Base-by-base conservation (phyloP, 2,113 vertebrate species). In the Raja brachyura region DNA sequence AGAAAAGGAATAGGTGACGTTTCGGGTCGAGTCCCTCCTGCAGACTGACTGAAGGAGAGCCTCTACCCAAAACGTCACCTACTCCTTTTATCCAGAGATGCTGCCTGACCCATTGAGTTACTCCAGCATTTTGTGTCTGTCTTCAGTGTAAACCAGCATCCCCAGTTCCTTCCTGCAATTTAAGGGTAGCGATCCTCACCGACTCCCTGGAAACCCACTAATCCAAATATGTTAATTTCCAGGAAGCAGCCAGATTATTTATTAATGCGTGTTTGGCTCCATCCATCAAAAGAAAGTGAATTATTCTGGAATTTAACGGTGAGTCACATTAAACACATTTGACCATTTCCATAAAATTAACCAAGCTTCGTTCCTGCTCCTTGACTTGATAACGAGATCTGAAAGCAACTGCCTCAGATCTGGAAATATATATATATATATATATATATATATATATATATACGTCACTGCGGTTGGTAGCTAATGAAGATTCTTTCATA, bases 401-500 rank as follows among this genome's bases (percentile, higher is more conserved):
- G 96, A 98, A 96, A 97, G 96, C 95, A 95, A 96, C 96, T 96
- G 96, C 94, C 95, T 96, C 94, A 94, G 93, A 96, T 63, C 31
- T n/a, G 61, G 63, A 92, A 96, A 97, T 48, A 1, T 48, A 48
- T 1, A 48, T 1, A 48, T 1, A 48, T 1, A 48, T 48, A 48
- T 48, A 48, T 48, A 48, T 48, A 48, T 48, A 48, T 48, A 48
- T 48, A 48, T 48, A 48, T 48, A 48, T 3, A 48, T 96, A 96
- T 96, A 96, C 96, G 96, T 97, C 97, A 97, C 96, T 95, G 97
- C 97, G 97, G 97, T 97, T 97, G 96, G 96, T 96, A 98, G 96
- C 97, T 98, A 97, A 98, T 98, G 97, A 97, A 97, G 96, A 97
- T 97, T 97, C 96, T 98, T 98, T 98, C 97, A 97, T 98, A 98